Evolutionary conservation across 2,113 vertebrate species (phyloP), one percentile per base, ranked within the genome.

Genomic region (Petaurus breviceps): DNA sequence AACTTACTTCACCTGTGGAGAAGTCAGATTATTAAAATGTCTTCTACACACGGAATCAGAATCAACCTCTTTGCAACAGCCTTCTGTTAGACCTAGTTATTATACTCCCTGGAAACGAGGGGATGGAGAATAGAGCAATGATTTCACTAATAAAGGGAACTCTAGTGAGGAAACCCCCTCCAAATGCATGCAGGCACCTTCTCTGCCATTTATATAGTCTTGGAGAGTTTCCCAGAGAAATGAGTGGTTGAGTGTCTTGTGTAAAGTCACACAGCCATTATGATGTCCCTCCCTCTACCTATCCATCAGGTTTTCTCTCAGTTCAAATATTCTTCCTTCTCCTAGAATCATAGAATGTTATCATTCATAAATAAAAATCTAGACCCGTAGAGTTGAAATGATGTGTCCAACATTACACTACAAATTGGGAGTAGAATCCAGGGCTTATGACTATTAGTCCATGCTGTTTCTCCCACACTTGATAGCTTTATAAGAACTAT

Each of bases 331-430:
- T 19, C 68, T 84, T 84, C 37, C 16, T 84, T 43, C 68, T 37
- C 61, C 61, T n/a, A 84, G 68, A 84, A 23, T 84, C 16, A 22
- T 22, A 84, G 37, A 43, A n/a, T 84, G 16, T 84, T 84, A 49
- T 77, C 37, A 7, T 91, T 93, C 51, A 96, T 51, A 95, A 91
- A 89, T 94, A 90, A 96, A 91, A 95, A 95, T 43, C 91, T 26
- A 25, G 46, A 49, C 68, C 92, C 61, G 14, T 55, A 68, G 51
- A 55, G 91, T 26, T 92, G 51, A 61, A 54, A n/a, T 93, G 53
- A 31, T 37, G 68, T 95, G 52, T 28, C 89, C 77, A 77, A 25
- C 24, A 52, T 94, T 51, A 84, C 84, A 92, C 68, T 91, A 7
- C 51, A 84, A 68, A 68, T 68, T 19, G 28, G 61, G 10, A 68